Evolutionary conservation across 2,113 vertebrate genomes (phyloP), one percentile per base, ranked within the genome.

Genomic region (Mesocricetus auratus): DNA sequence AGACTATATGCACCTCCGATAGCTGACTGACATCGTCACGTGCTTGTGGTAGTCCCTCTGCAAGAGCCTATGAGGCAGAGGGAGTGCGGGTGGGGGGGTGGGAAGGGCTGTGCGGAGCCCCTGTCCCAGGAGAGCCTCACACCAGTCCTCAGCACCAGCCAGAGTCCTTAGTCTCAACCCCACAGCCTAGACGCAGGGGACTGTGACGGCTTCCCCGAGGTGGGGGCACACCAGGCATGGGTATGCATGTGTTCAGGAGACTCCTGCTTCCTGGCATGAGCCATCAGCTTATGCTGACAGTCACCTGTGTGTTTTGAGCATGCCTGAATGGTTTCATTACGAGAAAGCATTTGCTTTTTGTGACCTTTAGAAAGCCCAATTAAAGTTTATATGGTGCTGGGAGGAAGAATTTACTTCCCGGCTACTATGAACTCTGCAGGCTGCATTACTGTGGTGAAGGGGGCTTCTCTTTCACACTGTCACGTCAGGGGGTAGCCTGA

Each of bases 351-450:
- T 90, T 69, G 92, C n/a, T 77, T 88, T 88, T 15, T 29, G 77
- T 75, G 82, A 45, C 42, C 86, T 95, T 93, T 86, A 89, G 86
- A 96, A 91, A 64, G 93, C 75, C 86, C 56, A 64, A 50, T 88
- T 42, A 92, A 56, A 85, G 75, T 91, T 90, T 88, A n/a, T 39
- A 50, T 22, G 26, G 45, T 73, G 10, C 31, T 62, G 12, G 42
- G 24, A 12, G 71, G 66, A n/a, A 88, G 66, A 58, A 39, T 17
- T 5, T 1, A 9, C 50, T 45, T 87, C 87, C 31, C 22, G 1
- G 33, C 29, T 58, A 22, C 5, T 22, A 12, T 60, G 36, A 56
- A 12, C 42, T 53, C 47, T 33, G 9, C 17, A 4, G 29, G 66
- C 71, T n/a, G n/a, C 16, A 8, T 31, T 1, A n/a, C 50, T 50